These are phyloP conservation scores for Acanthoscelides obtectus DNA, from an alignment of 2,888 invertebrate species.

Conservation along the genomic window DNA sequence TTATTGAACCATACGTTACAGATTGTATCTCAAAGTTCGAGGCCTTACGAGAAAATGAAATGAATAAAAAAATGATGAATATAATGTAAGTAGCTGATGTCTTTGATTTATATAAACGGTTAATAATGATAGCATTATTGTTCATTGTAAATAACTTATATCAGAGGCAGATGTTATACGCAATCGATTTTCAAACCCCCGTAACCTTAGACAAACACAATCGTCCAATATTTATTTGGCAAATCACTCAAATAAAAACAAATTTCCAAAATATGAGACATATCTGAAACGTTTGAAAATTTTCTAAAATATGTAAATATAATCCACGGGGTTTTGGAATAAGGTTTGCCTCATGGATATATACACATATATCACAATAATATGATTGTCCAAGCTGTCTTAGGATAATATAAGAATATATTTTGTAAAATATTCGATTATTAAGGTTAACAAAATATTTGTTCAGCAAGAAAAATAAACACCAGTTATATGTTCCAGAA, in stretches of 20 bases:
- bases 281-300: background rate
- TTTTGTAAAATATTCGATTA: slow-evolving; percentile 2
- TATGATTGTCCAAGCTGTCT: slow-evolving; percentile 18
- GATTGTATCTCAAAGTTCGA: no score
- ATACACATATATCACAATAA: slow-evolving; percentile 22
- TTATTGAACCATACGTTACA: no score
- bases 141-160: background rate
- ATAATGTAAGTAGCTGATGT: background rate
- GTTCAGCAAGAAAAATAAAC: slow-evolving; percentile 1
- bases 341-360: slow-evolving; percentile 1
- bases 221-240: background rate
- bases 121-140: background rate
- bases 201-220: background rate
- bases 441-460: background rate
- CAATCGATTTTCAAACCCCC: background rate
- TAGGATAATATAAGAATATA: slow-evolving; percentile 18
- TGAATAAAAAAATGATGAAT: no score
- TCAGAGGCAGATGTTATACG: background rate
- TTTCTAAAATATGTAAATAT: background rate
- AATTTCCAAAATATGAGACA: background rate
- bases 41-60: no score
- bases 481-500: slow-evolving; percentile 6
- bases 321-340: background rate
- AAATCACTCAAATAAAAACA: background rate
- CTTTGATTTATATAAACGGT: background rate